Evolutionary conservation across 2,113 vertebrate genomes (phyloP).

Genomic region (Sminthopsis crassicaudata): DNA sequence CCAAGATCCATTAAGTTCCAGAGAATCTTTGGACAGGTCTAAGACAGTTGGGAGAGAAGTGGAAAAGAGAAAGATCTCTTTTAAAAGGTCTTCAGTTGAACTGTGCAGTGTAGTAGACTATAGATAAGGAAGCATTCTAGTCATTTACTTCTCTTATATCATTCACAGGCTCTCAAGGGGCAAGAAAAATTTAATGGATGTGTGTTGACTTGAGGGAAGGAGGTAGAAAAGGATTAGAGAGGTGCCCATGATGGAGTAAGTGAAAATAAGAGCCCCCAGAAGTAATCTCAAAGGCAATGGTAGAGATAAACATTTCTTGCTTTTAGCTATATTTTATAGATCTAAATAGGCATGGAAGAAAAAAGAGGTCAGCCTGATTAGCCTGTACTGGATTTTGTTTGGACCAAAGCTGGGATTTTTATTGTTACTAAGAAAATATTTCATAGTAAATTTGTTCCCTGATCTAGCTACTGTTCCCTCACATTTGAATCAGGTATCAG

Average conservation of each 20-base stretch:
- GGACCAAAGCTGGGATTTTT: neutral
- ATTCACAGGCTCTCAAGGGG: neutral
- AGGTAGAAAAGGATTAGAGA: neutral
- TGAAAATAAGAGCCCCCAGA: accelerated
- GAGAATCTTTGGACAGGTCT: neutral
- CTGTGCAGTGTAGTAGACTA: neutral
- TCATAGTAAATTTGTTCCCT: neutral
- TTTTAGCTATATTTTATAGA: neutral
- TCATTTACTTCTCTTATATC: neutral
- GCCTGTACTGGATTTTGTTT: neutral
- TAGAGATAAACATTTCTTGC: neutral
- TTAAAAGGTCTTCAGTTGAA: neutral
- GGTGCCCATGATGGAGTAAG: neutral
- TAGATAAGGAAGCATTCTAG: neutral
- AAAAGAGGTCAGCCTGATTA: neutral
- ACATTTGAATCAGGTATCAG: neutral
- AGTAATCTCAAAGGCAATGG: neutral
- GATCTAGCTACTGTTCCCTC: neutral
- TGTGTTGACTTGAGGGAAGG: neutral
- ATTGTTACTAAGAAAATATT: neutral
- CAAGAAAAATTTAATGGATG: neutral
- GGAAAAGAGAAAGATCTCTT: neutral
- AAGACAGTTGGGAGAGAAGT: neutral
- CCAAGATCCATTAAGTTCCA: neutral
- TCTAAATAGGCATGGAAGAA: constrained; percentile 2